Conservation (phyloP, 2,888 invertebrate genomes). For the Altica lythri region DNA sequence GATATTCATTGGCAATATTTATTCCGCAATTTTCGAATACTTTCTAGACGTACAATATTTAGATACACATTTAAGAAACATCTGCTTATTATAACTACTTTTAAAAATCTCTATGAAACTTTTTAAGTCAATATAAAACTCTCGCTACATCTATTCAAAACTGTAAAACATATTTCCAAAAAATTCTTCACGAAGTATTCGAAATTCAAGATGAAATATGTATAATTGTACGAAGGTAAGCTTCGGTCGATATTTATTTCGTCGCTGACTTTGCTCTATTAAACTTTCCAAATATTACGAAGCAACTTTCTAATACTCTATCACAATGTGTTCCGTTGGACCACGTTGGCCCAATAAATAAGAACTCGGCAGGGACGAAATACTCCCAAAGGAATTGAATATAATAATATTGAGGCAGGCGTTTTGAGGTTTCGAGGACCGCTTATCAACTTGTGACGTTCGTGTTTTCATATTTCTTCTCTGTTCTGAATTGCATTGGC, state of each 20-base stretch:
- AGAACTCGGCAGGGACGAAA: constrained; percentile 36
- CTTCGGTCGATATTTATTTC: constrained; percentile 12
- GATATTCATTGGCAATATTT: no score
- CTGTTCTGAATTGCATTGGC: no score
- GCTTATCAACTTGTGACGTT: constrained; percentile 37
- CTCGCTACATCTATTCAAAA: no score
- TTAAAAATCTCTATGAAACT: no score
- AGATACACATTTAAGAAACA: no score
- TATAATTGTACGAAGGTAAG: constrained; percentile 7
- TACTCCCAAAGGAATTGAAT: constrained; percentile 31
- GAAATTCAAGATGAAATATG: neutral
- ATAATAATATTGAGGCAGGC: constrained; percentile 4
- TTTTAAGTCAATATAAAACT: no score
- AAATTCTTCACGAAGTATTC: neutral
- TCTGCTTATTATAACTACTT: no score
- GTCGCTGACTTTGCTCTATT: constrained; percentile 7
- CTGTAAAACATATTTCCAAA: no score
- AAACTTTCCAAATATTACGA: constrained; percentile 24
- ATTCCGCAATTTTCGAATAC: no score
- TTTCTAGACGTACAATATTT: no score
- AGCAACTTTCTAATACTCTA: constrained; percentile 27
- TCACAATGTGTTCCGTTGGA: constrained; percentile 20
- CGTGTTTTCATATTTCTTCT: constrained; percentile 17
- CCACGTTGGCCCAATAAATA: constrained; percentile 35
- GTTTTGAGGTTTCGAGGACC: constrained; percentile 8